Conservation (phyloP, 30 jellyfish, hydroid and myxozoan genomes). For the Aurelia sp. region DNA sequence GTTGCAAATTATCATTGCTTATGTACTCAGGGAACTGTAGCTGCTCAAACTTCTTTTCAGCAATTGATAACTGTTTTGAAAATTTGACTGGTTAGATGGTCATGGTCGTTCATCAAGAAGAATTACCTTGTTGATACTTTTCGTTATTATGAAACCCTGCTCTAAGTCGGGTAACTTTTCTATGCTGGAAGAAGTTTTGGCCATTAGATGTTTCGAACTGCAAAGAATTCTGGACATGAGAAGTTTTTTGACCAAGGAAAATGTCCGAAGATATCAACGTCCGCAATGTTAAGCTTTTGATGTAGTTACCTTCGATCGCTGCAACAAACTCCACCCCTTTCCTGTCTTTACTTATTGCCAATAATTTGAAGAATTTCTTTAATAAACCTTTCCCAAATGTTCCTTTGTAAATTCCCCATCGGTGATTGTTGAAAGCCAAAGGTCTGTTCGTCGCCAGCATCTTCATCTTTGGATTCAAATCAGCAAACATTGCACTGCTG, state of each 20-base stretch:
- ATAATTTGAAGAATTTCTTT: constrained; percentile 34
- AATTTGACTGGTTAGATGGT: no score
- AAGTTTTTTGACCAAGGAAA: neutral
- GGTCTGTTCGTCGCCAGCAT: constrained; percentile 1
- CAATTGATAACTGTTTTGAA: no score
- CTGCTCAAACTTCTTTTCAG: no score
- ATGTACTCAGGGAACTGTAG: no score
- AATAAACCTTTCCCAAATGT: constrained; percentile 21
- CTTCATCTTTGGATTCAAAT: neutral
- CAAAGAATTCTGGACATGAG: no score
- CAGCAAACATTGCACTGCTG: constrained; percentile 28
- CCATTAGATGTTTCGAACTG: no score
- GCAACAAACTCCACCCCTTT: constrained; percentile 79
- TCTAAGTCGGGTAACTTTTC: no score
- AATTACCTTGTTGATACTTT: no score
- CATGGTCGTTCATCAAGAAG: no score
- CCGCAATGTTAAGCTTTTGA: neutral
- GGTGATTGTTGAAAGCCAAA: constrained; percentile 65
- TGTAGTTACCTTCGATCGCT: constrained; percentile 66
- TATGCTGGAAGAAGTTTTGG: no score
- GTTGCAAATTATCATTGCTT: no score
- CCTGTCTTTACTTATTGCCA: constrained; percentile 59
- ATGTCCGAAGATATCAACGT: neutral
- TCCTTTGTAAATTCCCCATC: constrained; percentile 53
- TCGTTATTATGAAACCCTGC: no score